A percentile compares a stretch with the other conserved stretches of the same genome.
These are phyloP conservation scores for Conus betulinus DNA, from an alignment of 1,140 invertebrate genomes.

Conservation along the genomic window DNA sequence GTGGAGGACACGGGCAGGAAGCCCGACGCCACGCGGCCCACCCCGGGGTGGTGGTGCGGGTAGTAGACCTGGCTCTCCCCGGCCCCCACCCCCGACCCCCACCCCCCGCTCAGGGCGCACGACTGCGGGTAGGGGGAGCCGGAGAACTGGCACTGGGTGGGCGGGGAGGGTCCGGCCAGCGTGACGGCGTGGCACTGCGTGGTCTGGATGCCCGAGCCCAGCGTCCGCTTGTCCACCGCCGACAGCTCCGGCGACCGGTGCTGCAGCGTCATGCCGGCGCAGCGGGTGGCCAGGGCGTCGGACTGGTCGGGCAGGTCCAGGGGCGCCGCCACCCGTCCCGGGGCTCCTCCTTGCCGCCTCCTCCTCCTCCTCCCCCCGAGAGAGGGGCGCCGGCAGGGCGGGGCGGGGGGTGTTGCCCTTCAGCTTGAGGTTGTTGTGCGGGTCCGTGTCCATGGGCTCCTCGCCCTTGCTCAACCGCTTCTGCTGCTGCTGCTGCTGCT, in stretches of 20 bases:
- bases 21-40: conserved; percentile 50
- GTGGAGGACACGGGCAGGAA: conserved; percentile 63
- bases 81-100: conserved; percentile 13
- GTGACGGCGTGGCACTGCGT: background rate
- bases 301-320: background rate
- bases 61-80: conserved; percentile 55
- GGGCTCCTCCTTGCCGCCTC: conserved; percentile 17
- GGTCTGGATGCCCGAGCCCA: background rate
- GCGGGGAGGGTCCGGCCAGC: background rate
- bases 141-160: conserved; percentile 42
- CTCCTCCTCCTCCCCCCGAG: background rate
- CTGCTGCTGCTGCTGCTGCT: conserved; percentile 3
- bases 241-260: background rate
- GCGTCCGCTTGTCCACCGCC: conserved; percentile 21
- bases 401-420: background rate
- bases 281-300: background rate
- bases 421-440: conserved; percentile 22
- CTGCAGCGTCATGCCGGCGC: background rate
- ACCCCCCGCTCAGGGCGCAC: conserved; percentile 31
- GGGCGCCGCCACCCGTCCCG: background rate
- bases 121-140: conserved; percentile 20
- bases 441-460: background rate
- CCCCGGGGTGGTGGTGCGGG: conserved; percentile 62
- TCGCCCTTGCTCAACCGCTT: background rate
- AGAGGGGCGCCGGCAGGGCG: background rate